A percentile compares a stretch with the other conserved stretches of the same genome.
Evolutionary conservation across 2,797 vertebrate species (phyloP).

Genomic region (Botia kubotai): DNA sequence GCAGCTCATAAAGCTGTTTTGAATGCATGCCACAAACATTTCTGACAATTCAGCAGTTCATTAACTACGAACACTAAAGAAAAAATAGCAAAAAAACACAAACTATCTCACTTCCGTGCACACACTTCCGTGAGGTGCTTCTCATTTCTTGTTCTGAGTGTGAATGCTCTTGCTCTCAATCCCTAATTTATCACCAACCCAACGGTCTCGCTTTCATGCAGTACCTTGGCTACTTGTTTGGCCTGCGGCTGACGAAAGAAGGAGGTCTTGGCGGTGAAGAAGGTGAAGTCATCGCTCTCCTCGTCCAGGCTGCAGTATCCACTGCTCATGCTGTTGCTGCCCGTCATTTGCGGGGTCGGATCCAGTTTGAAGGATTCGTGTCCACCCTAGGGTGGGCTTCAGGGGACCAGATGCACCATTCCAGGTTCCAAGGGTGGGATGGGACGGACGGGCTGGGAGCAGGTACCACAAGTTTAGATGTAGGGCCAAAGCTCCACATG

Average conservation of each 20-base stretch:
- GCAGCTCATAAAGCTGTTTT: conserved; percentile 2
- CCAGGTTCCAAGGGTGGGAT: conserved; percentile 54
- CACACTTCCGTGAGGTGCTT: conserved; percentile 22
- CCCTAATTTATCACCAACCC: background rate
- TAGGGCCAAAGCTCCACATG: conserved; percentile 56
- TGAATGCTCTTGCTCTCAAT: background rate
- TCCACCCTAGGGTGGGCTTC: conserved; percentile 37
- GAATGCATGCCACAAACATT: background rate
- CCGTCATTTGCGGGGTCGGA: conserved; percentile 76
- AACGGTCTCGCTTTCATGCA: background rate
- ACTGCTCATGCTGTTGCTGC: conserved; percentile 97
- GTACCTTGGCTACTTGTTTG: conserved; percentile 76
- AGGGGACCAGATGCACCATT: conserved; percentile 53
- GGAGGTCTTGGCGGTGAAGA: conserved; percentile 96
- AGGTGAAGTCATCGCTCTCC: conserved; percentile 87
- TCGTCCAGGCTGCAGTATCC: conserved; percentile 97
- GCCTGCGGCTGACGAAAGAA: conserved; percentile 81
- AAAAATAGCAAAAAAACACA: conserved; percentile 8
- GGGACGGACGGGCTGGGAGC: conserved; percentile 19
- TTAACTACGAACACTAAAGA: background rate
- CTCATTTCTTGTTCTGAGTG: conserved; percentile 19
- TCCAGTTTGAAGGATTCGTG: conserved; percentile 56
- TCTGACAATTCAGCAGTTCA: background rate
- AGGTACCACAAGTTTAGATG: conserved; percentile 64
- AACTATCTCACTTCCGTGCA: conserved; percentile 45